Percentiles rank a stretch among this genome's conserved stretches.
Conservation (phyloP, 2,113 vertebrate species). For the Solea senegalensis region DNA sequence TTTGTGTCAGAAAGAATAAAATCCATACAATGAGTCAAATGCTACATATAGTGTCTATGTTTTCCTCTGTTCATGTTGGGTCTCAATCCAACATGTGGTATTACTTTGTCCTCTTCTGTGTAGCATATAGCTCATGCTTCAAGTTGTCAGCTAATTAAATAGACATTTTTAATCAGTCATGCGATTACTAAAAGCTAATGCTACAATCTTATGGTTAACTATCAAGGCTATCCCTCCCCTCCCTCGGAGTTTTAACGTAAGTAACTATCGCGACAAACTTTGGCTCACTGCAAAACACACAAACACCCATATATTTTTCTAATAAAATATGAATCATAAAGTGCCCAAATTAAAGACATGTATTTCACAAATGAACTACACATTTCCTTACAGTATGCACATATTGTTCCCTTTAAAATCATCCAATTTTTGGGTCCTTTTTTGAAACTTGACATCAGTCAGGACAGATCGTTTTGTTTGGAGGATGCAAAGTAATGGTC, state of each 20-base stretch:
- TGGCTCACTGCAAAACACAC: slow-evolving; percentile 73
- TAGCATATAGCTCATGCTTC: slow-evolving; percentile 61
- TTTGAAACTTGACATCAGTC: slow-evolving; percentile 36
- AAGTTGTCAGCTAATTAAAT: slow-evolving; percentile 58
- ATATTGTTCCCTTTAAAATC: slow-evolving; percentile 57
- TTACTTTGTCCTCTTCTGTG: slow-evolving; percentile 20
- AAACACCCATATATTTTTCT: slow-evolving; percentile 58
- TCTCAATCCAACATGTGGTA: not conserved
- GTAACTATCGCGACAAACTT: slow-evolving; percentile 57
- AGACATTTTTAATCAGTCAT: slow-evolving; percentile 67
- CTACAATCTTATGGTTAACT: slow-evolving; percentile 75
- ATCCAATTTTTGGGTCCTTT: slow-evolving; percentile 30
- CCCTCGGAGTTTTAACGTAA: slow-evolving; percentile 51
- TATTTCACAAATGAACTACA: slow-evolving; percentile 37
- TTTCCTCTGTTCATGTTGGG: slow-evolving; percentile 11
- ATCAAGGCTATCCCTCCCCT: slow-evolving; percentile 56
- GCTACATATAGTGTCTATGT: slow-evolving; percentile 1
- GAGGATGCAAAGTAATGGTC: slow-evolving; percentile 55
- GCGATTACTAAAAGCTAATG: slow-evolving; percentile 79
- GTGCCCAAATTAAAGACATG: slow-evolving; percentile 63
- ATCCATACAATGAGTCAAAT: too few relatives aligned
- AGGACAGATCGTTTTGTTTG: slow-evolving; percentile 41
- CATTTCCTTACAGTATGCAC: slow-evolving; percentile 48
- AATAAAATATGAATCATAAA: slow-evolving; percentile 65
- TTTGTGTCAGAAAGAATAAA: too few relatives aligned